Conservation (phyloP, 2,797 vertebrate genomes). For the Lateolabrax maculatus region DNA sequence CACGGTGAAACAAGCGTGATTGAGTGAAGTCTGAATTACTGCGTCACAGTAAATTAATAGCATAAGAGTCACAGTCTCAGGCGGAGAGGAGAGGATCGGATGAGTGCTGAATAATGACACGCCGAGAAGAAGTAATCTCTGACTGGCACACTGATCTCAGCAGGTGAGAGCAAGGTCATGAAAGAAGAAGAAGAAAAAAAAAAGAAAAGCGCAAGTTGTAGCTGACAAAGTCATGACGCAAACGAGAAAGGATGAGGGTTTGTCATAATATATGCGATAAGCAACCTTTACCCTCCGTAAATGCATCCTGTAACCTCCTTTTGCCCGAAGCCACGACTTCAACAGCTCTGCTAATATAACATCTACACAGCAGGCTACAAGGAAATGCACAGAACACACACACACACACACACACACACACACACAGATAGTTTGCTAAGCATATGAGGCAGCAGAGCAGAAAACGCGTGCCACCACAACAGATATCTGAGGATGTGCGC, state of each 20-base stretch:
- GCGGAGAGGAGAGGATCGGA: slow-evolving; percentile 46
- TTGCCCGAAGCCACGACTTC: not conserved
- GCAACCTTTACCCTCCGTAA: not conserved
- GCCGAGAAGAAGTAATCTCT: slow-evolving; percentile 57
- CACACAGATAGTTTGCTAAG: not conserved
- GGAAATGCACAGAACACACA: not conserved
- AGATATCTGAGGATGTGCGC: slow-evolving; percentile 37
- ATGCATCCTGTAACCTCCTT: slow-evolving; percentile 5
- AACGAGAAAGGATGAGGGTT: slow-evolving; percentile 1
- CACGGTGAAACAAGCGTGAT: slow-evolving; percentile 24
- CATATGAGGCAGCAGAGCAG: slow-evolving; percentile 10
- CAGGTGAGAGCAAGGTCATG: slow-evolving; percentile 57
- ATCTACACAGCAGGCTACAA: not conserved
- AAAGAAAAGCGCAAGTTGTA: not conserved
- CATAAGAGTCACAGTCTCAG: slow-evolving; percentile 24
- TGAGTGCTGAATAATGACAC: slow-evolving; percentile 72
- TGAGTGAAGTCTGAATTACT: slow-evolving; percentile 48
- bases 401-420: not conserved
- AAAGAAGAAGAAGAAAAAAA: slow-evolving; percentile 1
- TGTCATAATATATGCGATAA: slow-evolving; percentile 10
- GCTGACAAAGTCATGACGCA: not conserved
- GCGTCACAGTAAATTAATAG: slow-evolving; percentile 56
- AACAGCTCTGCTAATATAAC: not conserved
- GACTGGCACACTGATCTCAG: slow-evolving; percentile 51
- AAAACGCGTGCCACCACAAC: not conserved